Evolutionary conservation across 92 coral and sea anemone species (phyloP), one percentile per base, ranked within the genome.

Genomic region (Epizoanthus stellaris): DNA sequence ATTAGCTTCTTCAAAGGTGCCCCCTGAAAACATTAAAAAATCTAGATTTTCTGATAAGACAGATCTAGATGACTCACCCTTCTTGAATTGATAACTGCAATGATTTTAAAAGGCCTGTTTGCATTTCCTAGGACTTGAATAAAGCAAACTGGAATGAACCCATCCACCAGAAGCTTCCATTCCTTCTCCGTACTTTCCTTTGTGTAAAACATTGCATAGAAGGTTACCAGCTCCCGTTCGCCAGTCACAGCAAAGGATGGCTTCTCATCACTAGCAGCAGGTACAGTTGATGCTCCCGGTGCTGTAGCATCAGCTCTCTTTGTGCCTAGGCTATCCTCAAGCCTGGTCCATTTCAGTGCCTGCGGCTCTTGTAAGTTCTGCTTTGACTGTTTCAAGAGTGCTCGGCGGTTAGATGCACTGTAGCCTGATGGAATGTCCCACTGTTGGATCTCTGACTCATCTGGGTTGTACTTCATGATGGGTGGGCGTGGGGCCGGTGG

Each of bases 41-140:
- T 30, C 36, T 30, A 30, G 36, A 2, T 30, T 30, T 30, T 30
- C 36, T 30, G 2, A 30, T 23, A 39, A 16, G 73, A 12, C 38
- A 14, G 19, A n/a, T n/a, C n/a, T n/a, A n/a, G n/a, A n/a, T 30
- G 38, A 87, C 98, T 69, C 63, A 94, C 98, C 84, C 98, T 87
- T 76, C 43, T 79, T 62, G 89, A 65, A 4, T 91, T 86, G 47
- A 81, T 90, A 57, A 90, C 91, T 61, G 95, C 98, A 87, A 97
- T 93, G 20, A 97, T 93, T 79, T 91, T 89, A 73, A 97, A 97
- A 63, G 99, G 99, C 73, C 91, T 94, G 87, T 93, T 94, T 14
- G 93, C 95, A 90, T 94, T 93, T 67, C 95, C 95, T 10, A 86
- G 93, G 61, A 86, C 97, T 81, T 95, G 96, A 25, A 97, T 88